Evolutionary conservation across 2,113 vertebrate species (phyloP).

Genomic region (Manacus vitellinus): DNA sequence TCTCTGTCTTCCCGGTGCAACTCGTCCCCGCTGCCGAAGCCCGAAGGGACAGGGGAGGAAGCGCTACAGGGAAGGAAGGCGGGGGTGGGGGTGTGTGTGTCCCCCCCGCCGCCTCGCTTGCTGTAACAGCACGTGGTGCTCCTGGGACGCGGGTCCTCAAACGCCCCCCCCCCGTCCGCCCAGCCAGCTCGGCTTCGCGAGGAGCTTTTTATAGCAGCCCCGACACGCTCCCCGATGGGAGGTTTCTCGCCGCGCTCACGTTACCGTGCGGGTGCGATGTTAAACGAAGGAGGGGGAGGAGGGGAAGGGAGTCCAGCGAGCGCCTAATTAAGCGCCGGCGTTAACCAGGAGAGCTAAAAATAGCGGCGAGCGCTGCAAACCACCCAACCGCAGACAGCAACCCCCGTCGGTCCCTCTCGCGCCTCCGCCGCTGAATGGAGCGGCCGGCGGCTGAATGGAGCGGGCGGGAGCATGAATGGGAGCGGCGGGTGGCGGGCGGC

Average conservation of each 20-base stretch:
- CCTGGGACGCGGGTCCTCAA: not conserved
- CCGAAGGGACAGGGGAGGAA: not conserved
- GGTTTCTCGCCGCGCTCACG: not conserved
- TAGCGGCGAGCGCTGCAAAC: not conserved
- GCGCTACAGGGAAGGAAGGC: not conserved
- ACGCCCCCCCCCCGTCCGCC: not conserved
- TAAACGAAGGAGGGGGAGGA: not conserved
- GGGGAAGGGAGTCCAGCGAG: not conserved
- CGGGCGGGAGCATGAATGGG: not conserved
- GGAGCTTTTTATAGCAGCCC: constrained; percentile 40
- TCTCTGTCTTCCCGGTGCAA: not conserved
- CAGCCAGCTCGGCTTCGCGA: not conserved
- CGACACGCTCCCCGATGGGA: not conserved
- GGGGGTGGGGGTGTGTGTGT: not conserved
- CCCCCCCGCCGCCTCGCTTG: not conserved
- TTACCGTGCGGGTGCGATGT: not conserved
- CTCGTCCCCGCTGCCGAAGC: not conserved
- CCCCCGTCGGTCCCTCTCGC: not conserved
- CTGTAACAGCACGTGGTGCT: not conserved
- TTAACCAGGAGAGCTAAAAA: not conserved
- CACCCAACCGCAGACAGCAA: not conserved
- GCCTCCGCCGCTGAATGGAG: not conserved
- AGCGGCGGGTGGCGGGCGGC: not conserved
- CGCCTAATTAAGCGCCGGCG: not conserved
- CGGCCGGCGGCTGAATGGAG: not conserved